phyloP scores from a whole-genome alignment of 2,888 invertebrate species.

The Agrilus mali region DNA sequence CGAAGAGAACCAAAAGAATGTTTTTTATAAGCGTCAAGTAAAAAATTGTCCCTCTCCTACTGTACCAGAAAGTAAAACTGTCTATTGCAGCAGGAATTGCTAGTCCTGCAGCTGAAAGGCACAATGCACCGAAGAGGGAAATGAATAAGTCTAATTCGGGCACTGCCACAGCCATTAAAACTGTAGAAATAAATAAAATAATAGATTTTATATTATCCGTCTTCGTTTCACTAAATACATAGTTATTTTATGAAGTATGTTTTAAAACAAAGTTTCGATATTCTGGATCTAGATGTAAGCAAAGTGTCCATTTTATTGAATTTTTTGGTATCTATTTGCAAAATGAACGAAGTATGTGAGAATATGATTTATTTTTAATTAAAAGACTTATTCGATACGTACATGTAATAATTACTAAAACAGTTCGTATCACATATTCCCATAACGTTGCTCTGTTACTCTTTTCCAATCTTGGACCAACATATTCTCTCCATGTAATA shows the following conservation, averaged over 20 bases:
- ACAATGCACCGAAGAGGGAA: slow-evolving; percentile 77
- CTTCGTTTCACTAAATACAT: no score
- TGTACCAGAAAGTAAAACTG: slow-evolving; percentile 68
- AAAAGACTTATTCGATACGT: slow-evolving; percentile 35
- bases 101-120: slow-evolving; percentile 76
- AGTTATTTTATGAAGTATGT: no score
- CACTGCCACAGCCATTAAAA: slow-evolving; percentile 70
- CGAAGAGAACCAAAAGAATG: slow-evolving; percentile 42
- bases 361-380: neutral
- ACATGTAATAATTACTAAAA: slow-evolving; percentile 74
- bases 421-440: slow-evolving; percentile 69
- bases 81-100: slow-evolving; percentile 86
- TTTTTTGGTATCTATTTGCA: neutral
- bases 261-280: no score
- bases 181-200: slow-evolving; percentile 38
- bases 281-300: no score
- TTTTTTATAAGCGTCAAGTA: slow-evolving; percentile 40
- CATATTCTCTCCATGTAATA: slow-evolving; percentile 78
- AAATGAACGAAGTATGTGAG: neutral
- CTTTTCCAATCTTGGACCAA: slow-evolving; percentile 45
- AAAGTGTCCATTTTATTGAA: no score
- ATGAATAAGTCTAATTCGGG: slow-evolving; percentile 74
- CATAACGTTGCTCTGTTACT: slow-evolving; percentile 47
- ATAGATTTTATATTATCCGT: no score
- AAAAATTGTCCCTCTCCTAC: slow-evolving; percentile 38